phyloP scores from a whole-genome alignment of 2,888 invertebrate genomes.

The Macrophya annulata region DNA sequence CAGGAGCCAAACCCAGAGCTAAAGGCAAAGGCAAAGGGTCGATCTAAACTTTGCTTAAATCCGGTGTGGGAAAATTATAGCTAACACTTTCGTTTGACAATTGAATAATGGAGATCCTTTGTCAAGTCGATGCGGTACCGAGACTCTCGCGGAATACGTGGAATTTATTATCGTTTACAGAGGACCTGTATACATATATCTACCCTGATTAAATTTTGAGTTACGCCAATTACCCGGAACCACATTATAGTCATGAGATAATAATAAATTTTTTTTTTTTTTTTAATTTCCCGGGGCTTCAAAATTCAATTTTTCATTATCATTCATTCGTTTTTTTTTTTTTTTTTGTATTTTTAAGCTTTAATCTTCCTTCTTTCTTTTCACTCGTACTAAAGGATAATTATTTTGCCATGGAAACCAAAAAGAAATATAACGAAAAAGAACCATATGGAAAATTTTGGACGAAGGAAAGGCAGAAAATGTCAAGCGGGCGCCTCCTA shows the following conservation, averaged over 20 bases:
- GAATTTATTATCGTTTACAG: slow-evolving; percentile 36
- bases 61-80: slow-evolving; percentile 43
- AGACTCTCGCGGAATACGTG: slow-evolving; percentile 12
- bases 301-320: neutral
- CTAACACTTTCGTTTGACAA: slow-evolving; percentile 52
- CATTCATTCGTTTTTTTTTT: neutral
- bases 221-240: slow-evolving; percentile 37
- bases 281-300: neutral
- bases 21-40: slow-evolving; percentile 23
- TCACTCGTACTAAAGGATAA: neutral
- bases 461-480: neutral
- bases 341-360: neutral
- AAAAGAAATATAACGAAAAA: neutral
- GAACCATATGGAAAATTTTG: neutral
- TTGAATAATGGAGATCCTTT: slow-evolving; percentile 52
- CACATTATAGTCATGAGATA: neutral
- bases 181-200: neutral
- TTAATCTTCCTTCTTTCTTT: too few relatives aligned
- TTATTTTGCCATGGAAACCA: neutral
- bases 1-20: neutral
- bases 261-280: too few relatives aligned
- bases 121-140: slow-evolving; percentile 22
- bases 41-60: slow-evolving; percentile 44
- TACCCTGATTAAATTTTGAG: slow-evolving; percentile 9
- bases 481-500: slow-evolving; percentile 9